phyloP scores from a whole-genome alignment of 92 coral and sea anemone species.

The Scolanthus callimorphus region DNA sequence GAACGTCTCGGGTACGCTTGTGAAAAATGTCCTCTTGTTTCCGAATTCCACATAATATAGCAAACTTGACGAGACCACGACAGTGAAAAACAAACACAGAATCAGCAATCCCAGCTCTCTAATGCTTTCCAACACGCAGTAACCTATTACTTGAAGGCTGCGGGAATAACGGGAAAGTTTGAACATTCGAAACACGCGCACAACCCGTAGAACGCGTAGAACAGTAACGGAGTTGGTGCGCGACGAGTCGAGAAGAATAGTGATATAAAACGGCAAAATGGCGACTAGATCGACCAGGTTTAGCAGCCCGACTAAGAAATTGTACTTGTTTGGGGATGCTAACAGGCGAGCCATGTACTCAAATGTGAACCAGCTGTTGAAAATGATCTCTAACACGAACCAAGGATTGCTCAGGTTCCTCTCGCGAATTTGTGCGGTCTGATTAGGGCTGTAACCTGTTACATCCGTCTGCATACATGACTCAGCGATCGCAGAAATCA shows the following conservation, averaged over 20 bases:
- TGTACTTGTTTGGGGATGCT: slow-evolving; percentile 57
- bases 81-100: slow-evolving; percentile 76
- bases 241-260: slow-evolving; percentile 34
- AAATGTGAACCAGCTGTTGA: slow-evolving; percentile 75
- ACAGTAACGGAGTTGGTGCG: slow-evolving; percentile 63
- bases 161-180: slow-evolving; percentile 92
- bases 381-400: slow-evolving; percentile 62
- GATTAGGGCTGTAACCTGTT: neutral
- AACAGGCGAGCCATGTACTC: slow-evolving; percentile 62
- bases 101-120: slow-evolving; percentile 81
- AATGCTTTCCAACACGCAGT: slow-evolving; percentile 82
- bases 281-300: slow-evolving; percentile 72
- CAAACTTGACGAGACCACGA: slow-evolving; percentile 73
- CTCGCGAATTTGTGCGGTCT: neutral
- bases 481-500: slow-evolving; percentile 56
- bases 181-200: slow-evolving; percentile 90
- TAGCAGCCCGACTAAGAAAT: slow-evolving; percentile 49
- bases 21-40: slow-evolving; percentile 46
- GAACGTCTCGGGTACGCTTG: slow-evolving; percentile 90
- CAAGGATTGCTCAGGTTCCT: slow-evolving; percentile 33
- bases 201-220: slow-evolving; percentile 75
- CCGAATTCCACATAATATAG: slow-evolving; percentile 78
- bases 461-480: slow-evolving; percentile 37
- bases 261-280: slow-evolving; percentile 63
- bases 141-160: slow-evolving; percentile 91